Conservation (phyloP, 2,888 invertebrate species). For the Seira sanloemensis region DNA sequence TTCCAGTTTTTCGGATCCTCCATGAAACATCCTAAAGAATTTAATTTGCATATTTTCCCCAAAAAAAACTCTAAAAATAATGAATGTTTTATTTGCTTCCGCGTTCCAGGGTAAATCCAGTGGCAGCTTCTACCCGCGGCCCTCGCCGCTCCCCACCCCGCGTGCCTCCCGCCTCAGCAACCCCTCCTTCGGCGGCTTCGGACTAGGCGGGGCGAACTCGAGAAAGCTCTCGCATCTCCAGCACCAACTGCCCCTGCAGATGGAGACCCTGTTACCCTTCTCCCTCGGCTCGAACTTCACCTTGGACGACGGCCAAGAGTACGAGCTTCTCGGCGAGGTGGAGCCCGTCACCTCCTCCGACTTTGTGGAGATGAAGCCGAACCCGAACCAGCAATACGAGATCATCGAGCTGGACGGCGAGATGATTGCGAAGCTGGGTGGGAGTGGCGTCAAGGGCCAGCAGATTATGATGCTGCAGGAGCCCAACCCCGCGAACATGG, state of each 20-base stretch:
- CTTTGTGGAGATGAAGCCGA: conserved; percentile 38
- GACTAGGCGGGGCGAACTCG: too few species aligned
- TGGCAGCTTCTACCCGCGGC: not conserved
- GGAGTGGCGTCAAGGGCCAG: conserved; percentile 47
- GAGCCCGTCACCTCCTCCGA: conserved; percentile 44
- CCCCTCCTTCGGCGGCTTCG: too few species aligned
- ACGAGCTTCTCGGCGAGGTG: conserved; percentile 71
- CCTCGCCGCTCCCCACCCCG: not conserved
- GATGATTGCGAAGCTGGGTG: conserved; percentile 66
- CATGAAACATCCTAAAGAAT: too few species aligned
- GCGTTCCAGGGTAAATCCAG: not conserved
- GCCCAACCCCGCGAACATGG: conserved; percentile 47
- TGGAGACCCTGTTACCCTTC: conserved; percentile 33
- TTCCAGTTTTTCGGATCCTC: too few species aligned
- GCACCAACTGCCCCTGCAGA: conserved; percentile 9
- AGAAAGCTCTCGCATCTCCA: not conserved
- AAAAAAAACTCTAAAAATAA: too few species aligned
- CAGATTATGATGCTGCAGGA: conserved; percentile 42
- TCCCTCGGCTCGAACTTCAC: conserved; percentile 57
- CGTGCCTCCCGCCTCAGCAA: not conserved
- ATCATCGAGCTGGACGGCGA: conserved; percentile 73
- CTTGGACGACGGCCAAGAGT: conserved; percentile 71
- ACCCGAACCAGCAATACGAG: conserved; percentile 49
- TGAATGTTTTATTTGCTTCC: too few species aligned
- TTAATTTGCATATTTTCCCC: too few species aligned